These are phyloP conservation scores for Mus spretus DNA, from an alignment of 2,797 vertebrate genomes.

Conservation along the genomic window DNA sequence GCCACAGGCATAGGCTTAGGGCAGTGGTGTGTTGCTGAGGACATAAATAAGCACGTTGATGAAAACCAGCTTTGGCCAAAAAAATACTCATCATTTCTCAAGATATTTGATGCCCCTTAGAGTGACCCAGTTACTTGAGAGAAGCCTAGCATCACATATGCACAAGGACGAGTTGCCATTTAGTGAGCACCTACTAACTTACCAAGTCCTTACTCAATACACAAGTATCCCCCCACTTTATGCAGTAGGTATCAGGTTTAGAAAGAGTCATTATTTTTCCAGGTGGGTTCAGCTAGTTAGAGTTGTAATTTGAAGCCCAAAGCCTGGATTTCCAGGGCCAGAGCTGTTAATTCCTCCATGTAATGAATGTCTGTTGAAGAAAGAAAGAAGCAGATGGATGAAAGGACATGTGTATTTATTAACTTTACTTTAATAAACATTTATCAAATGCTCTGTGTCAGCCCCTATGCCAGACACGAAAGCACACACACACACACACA, in stretches of 20 bases:
- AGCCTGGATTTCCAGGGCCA: slow-evolving; percentile 62
- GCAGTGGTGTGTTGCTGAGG: slow-evolving; percentile 43
- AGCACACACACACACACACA: background rate
- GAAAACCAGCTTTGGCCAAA: slow-evolving; percentile 70
- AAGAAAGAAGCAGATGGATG: slow-evolving; percentile 77
- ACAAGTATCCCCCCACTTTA: slow-evolving; percentile 2
- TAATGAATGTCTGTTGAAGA: slow-evolving; percentile 76
- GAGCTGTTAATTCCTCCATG: slow-evolving; percentile 72
- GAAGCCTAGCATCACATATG: background rate
- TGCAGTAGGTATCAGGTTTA: slow-evolving; percentile 6
- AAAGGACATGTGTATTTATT: slow-evolving; percentile 73
- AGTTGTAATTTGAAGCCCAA: slow-evolving; percentile 65
- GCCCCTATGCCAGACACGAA: slow-evolving; percentile 25
- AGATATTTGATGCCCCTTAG: slow-evolving; percentile 58
- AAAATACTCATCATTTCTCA: slow-evolving; percentile 65
- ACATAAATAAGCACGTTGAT: slow-evolving; percentile 77
- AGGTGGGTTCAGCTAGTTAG: slow-evolving; percentile 50
- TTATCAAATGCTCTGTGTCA: slow-evolving; percentile 60
- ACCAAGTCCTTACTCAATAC: slow-evolving; percentile 20
- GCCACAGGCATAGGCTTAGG: slow-evolving; percentile 35
- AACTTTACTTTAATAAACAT: slow-evolving; percentile 71
- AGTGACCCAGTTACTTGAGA: slow-evolving; percentile 65
- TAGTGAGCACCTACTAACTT: slow-evolving; percentile 49
- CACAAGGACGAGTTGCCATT: slow-evolving; percentile 16
- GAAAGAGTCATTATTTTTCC: slow-evolving; percentile 53